These are phyloP conservation scores for Drosophila burlai DNA, from an alignment of 1,140 invertebrate genomes.

Conservation along the genomic window DNA sequence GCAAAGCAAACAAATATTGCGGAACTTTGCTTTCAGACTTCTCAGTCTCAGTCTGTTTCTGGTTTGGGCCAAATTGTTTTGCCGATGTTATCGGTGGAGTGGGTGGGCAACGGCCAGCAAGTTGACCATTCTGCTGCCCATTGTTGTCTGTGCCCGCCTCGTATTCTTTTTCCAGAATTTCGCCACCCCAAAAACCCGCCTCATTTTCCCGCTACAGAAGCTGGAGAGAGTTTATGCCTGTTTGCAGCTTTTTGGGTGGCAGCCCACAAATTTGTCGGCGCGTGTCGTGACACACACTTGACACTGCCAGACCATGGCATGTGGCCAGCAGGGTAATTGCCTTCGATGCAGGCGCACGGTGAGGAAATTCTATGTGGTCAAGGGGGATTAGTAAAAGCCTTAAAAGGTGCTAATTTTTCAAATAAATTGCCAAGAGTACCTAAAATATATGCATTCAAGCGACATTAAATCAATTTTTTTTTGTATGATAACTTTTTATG, in stretches of 20 bases:
- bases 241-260: conserved; percentile 38
- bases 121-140: conserved; percentile 49
- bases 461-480: background rate
- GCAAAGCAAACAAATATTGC: conserved; percentile 60
- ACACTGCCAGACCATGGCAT: conserved; percentile 36
- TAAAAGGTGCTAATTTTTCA: background rate
- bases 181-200: background rate
- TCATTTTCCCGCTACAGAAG: conserved; percentile 19
- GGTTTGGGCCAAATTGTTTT: conserved; percentile 41
- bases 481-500: too few species aligned
- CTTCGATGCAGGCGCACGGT: conserved; percentile 40
- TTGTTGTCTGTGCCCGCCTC: conserved; percentile 29
- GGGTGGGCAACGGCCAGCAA: background rate
- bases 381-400: background rate
- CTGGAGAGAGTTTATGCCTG: conserved; percentile 36
- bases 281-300: conserved; percentile 55
- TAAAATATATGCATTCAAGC: background rate
- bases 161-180: conserved; percentile 7
- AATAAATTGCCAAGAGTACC: background rate
- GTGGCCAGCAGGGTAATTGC: conserved; percentile 48
- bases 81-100: conserved; percentile 25
- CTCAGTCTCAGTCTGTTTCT: conserved; percentile 7
- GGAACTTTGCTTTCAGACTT: conserved; percentile 48
- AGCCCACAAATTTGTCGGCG: conserved; percentile 56
- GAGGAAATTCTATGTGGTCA: background rate